phyloP scores from a whole-genome alignment of 2,113 vertebrate genomes.

The Lates calcarifer region DNA sequence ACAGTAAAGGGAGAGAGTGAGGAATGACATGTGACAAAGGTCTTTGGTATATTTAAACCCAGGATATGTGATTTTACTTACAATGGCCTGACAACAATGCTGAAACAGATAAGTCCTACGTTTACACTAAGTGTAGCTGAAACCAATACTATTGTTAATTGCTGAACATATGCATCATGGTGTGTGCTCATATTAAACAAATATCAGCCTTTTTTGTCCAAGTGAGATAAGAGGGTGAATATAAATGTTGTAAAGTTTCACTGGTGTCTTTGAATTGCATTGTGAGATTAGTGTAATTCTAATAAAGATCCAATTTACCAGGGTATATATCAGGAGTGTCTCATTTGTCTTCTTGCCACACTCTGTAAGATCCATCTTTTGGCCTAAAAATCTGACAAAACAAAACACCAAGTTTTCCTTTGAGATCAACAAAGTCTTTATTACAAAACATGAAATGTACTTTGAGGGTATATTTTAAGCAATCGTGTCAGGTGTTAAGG shows the following conservation, averaged over 20 bases:
- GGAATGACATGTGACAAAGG: neutral
- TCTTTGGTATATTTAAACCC: too few species aligned
- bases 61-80: too few species aligned
- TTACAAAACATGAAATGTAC: constrained; percentile 42
- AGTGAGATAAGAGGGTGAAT: too few species aligned
- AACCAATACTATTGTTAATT: too few species aligned
- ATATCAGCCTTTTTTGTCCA: too few species aligned
- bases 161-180: too few species aligned
- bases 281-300: neutral
- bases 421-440: constrained; percentile 53
- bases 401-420: constrained; percentile 12
- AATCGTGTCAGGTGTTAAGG: constrained; percentile 10
- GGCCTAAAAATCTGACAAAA: neutral
- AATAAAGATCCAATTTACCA: neutral
- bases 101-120: too few species aligned
- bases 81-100: too few species aligned
- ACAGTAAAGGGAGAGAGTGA: neutral
- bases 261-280: neutral
- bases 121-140: too few species aligned
- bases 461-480: constrained; percentile 7
- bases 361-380: neutral
- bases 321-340: neutral
- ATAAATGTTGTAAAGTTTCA: too few species aligned
- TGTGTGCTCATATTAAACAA: too few species aligned
- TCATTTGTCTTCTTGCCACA: neutral